Evolutionary conservation across 1,140 invertebrate genomes (phyloP), one percentile per base, ranked within the genome.

Genomic region (Lerema accius): DNA sequence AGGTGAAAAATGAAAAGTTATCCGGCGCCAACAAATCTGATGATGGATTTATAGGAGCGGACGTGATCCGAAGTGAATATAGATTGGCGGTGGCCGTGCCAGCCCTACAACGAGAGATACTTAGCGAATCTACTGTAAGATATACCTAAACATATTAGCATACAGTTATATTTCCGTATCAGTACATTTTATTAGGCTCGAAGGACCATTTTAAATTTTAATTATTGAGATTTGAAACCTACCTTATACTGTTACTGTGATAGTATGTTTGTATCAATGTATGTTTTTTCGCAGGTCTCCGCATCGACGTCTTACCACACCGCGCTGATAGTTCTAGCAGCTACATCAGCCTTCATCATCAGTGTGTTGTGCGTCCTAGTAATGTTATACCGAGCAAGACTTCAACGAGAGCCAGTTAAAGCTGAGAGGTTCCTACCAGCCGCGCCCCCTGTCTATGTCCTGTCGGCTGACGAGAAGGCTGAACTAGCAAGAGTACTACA

Each of bases 271-370:
- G 5, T 23, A 23, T 23, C 19, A 23, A 11, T 11, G 1, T 53
- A 14, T 53, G 35, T 50, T 62, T 15, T 51, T 14, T 61, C 35
- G 6, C 76, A 92, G 91, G 92, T 94, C n/a, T 93, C 93, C 15
- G 87, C 92, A 23, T 91, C 93, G 14, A 94, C 94, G 3, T 92
- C 94, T 28, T 95, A 95, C 80, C 94, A 95, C 72, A 95, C 94
- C 0, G 94, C 94, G 10, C 91, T 95, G 3, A 93, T 95, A 50
- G 94, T 95, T 3, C 86, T 95, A 15, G 94, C 93, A 3, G 94
- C 94, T 0, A 93, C 94, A 0, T 95, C 94, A 17, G 94, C 94
- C 7, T 95, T 95, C 73, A 92, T 95, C 49, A 94, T 95, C 66
- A 94, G 94, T 76, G 94, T 94, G 37, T 84, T 96, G 11, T 92